Conservation (phyloP, 2,113 vertebrate species). For the Cavia aperea region DNA sequence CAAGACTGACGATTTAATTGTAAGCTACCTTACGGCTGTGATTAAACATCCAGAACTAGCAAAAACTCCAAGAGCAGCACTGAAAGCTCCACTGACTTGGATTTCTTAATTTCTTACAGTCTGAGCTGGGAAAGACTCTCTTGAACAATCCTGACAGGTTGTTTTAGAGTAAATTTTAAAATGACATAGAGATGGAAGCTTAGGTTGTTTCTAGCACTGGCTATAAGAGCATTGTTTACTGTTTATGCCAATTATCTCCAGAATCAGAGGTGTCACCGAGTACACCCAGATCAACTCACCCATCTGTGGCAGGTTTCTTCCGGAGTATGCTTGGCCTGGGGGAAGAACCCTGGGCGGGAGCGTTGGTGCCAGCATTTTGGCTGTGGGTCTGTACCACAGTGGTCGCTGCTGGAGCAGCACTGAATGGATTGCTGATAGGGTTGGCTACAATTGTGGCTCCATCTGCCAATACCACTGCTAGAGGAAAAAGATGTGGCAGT, state of each 20-base stretch:
- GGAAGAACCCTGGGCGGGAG: constrained; percentile 91
- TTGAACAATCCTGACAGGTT: background rate
- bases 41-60: background rate
- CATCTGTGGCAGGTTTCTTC: constrained; percentile 92
- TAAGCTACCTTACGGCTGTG: background rate
- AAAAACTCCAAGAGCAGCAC: background rate
- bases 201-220: background rate
- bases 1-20: background rate
- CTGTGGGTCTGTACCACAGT: constrained; percentile 93
- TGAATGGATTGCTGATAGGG: constrained; percentile 90
- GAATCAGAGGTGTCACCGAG: background rate
- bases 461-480: constrained; percentile 89
- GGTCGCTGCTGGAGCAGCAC: constrained; percentile 85
- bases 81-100: background rate
- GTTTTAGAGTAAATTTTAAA: background rate
- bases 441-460: constrained; percentile 91
- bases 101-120: background rate
- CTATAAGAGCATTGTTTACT: background rate
- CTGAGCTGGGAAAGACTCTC: background rate
- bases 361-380: constrained; percentile 84
- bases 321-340: constrained; percentile 96
- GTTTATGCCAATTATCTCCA: background rate
- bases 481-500: background rate
- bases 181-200: background rate
- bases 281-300: constrained; percentile 79